These are phyloP conservation scores for Corythornis madagascariensis DNA, from an alignment of 2,113 vertebrate species.

Conservation along the genomic window DNA sequence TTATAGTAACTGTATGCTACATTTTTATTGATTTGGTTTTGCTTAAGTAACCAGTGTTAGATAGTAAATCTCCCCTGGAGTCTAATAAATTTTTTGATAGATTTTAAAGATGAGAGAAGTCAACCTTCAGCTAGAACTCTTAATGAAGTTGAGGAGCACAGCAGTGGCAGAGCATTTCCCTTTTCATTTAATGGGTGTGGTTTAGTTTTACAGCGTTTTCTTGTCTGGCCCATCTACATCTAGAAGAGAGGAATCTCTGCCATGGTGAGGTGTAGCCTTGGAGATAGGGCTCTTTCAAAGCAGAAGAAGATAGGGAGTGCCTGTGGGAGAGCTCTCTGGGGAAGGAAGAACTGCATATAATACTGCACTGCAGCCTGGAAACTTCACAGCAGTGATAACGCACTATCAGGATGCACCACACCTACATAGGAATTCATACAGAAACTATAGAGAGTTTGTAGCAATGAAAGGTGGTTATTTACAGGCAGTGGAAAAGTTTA, in stretches of 20 bases:
- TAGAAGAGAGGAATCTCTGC: background rate
- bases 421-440: background rate
- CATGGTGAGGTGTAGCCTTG: rapidly evolving
- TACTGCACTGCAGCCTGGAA: background rate
- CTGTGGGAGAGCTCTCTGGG: background rate
- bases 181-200: rapidly evolving
- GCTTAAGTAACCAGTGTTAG: background rate
- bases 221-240: background rate
- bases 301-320: background rate
- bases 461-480: background rate
- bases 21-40: background rate
- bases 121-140: background rate
- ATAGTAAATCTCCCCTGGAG: background rate
- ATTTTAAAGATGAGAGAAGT: background rate
- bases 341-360: background rate
- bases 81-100: background rate
- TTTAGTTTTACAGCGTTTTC: background rate
- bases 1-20: background rate
- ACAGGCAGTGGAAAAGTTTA: background rate
- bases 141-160: background rate
- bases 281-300: background rate
- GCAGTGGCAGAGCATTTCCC: background rate
- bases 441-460: background rate
- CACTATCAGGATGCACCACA: background rate
- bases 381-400: background rate